phyloP scores from a whole-genome alignment of 1,140 invertebrate genomes.

The Lepidurus couesii region DNA sequence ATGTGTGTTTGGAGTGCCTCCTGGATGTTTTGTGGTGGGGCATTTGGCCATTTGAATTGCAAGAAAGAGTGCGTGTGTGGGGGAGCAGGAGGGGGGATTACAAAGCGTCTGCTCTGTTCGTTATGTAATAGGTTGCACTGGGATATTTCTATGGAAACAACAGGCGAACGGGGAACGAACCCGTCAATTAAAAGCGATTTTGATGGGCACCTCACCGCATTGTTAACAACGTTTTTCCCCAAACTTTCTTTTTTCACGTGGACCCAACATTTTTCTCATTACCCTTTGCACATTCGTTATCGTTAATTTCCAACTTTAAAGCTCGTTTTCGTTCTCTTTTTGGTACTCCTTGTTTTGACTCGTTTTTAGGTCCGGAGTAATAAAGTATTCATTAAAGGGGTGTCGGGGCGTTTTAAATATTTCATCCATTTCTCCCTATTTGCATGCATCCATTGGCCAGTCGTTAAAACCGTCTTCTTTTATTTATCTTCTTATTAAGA shows the following conservation, averaged over 20 bases:
- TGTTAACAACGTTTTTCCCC: constrained; percentile 7
- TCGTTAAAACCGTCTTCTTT: background rate
- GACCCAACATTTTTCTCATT: background rate
- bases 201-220: constrained; percentile 2
- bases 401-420: constrained; percentile 21
- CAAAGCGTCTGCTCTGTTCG: background rate
- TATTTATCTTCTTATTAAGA: background rate
- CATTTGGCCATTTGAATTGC: constrained; percentile 3
- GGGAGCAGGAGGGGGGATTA: background rate
- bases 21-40: constrained; percentile 9
- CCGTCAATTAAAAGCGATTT: constrained; percentile 18
- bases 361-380: background rate
- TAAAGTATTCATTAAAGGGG: constrained; percentile 19
- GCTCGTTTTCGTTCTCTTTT: background rate
- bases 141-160: background rate
- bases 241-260: background rate
- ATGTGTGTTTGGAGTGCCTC: constrained; percentile 7
- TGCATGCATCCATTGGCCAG: background rate
- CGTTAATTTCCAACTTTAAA: too few relatives aligned
- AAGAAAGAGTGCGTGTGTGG: background rate
- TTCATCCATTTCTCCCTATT: background rate
- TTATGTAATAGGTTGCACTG: background rate
- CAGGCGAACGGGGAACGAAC: background rate
- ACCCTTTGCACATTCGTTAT: background rate
- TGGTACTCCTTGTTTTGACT: background rate